Conservation (phyloP, 2,113 vertebrate genomes). For the Chaetodon auriga region DNA sequence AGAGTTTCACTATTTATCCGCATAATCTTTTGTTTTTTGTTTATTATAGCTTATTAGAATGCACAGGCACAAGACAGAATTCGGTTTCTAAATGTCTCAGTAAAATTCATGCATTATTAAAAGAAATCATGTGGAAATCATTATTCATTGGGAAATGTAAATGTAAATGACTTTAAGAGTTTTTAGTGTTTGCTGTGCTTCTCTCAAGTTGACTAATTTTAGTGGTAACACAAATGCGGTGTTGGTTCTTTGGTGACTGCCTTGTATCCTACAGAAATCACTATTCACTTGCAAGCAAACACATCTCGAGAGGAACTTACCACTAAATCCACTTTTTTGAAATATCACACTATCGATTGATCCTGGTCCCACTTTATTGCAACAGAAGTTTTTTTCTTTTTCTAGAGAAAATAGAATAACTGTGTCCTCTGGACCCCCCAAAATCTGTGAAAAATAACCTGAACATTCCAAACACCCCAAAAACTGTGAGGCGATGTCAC, state of each 20-base stretch:
- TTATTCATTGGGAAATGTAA: not conserved
- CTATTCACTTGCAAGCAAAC: not conserved
- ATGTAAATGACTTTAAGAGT: not conserved
- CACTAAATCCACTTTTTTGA: not conserved
- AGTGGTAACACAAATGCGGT: not conserved
- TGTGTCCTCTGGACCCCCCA: no score
- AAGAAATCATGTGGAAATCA: not conserved
- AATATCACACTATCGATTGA: not conserved
- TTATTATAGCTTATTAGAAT: slow-evolving; percentile 6
- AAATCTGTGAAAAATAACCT: no score
- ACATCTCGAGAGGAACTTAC: not conserved
- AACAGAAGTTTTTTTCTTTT: not conserved
- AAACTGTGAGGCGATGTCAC: not conserved
- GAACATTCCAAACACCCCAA: not conserved
- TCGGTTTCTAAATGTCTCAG: not conserved
- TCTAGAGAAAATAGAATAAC: not conserved
- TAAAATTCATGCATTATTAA: not conserved
- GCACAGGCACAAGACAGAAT: not conserved
- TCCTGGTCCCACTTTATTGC: not conserved
- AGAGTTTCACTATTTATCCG: not conserved
- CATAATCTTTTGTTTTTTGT: not conserved
- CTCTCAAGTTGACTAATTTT: not conserved
- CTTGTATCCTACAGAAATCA: not conserved
- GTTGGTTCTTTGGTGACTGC: not conserved
- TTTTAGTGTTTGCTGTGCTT: not conserved